These are phyloP conservation scores for human (Homo sapiens) DNA, from an alignment of 2,113 vertebrate genomes.

Conservation along the genomic window GRCh38 chr17:17152501-17153000, in stretches of 20 bases:
- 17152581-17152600: background rate
- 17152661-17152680: too few relatives aligned
- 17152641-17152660: rapidly evolving
- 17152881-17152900: background rate
- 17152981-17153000: background rate
- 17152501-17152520: background rate
- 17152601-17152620: too few relatives aligned
- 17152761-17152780: background rate
- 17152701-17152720: background rate
- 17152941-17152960: background rate
- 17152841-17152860: background rate
- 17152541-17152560: background rate
- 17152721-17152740: too few relatives aligned
- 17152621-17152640: background rate
- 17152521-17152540: background rate
- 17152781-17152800: background rate
- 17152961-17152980: background rate
- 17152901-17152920: background rate
- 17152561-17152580: background rate
- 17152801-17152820: background rate
- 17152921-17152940: background rate
- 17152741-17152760: background rate
- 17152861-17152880: background rate
- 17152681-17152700: background rate
- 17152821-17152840: background rate